Conservation (phyloP, 2,888 invertebrate species). For the Dolomedes plantarius region DNA sequence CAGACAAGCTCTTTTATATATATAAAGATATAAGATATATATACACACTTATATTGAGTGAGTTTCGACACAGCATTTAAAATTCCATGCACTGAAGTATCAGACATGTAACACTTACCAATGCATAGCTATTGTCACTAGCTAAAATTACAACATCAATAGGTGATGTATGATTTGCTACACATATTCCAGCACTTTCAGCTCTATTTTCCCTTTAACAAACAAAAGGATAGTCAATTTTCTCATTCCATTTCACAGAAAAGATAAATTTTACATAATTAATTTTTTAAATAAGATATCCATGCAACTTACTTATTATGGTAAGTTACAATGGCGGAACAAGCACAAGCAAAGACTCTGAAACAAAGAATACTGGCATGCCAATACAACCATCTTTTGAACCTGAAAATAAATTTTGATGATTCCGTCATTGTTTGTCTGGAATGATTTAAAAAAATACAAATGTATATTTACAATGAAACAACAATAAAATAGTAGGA, state of each 20-base stretch:
- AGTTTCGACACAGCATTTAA: too few relatives aligned
- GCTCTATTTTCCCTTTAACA: slow-evolving; percentile 84
- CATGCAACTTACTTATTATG: slow-evolving; percentile 76
- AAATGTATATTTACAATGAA: too few relatives aligned
- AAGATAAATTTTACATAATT: background rate
- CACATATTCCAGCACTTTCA: slow-evolving; percentile 88
- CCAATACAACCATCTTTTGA: slow-evolving; percentile 83
- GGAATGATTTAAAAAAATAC: too few relatives aligned
- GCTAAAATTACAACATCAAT: slow-evolving; percentile 92
- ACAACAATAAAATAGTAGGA: too few relatives aligned
- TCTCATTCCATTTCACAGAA: background rate
- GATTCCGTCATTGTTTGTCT: too few relatives aligned
- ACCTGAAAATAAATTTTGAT: slow-evolving; percentile 71
- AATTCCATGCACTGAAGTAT: too few relatives aligned
- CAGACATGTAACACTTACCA: too few relatives aligned
- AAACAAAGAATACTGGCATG: slow-evolving; percentile 85
- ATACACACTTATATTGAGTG: too few relatives aligned
- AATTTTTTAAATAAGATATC: background rate
- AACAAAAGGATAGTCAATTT: too few relatives aligned
- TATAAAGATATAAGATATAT: too few relatives aligned
- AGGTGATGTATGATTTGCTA: slow-evolving; percentile 97
- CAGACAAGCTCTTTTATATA: too few relatives aligned
- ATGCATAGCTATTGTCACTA: slow-evolving; percentile 89
- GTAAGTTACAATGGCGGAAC: slow-evolving; percentile 81
- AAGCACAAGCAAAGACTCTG: slow-evolving; percentile 85